A percentile compares a stretch with the other conserved stretches of the same genome.
Conservation (phyloP, 2,113 vertebrate species). For the Hippocampus abdominalis region DNA sequence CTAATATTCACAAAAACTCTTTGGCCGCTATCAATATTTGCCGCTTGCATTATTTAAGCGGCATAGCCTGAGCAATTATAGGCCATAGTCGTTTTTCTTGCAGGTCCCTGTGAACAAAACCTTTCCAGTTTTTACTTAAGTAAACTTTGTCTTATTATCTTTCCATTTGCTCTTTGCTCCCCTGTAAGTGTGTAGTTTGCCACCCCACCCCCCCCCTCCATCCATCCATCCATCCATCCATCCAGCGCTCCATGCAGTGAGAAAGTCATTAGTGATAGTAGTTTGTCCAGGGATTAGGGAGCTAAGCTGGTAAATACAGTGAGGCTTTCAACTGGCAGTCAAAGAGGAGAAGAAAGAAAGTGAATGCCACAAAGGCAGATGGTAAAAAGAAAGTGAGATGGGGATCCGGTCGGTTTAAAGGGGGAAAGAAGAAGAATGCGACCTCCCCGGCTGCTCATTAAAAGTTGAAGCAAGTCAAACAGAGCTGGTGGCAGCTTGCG, state of each 20-base stretch:
- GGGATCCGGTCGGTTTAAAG: slow-evolving; percentile 32
- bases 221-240: slow-evolving; percentile 21
- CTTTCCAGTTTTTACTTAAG: background rate
- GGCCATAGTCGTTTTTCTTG: background rate
- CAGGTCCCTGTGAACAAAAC: background rate
- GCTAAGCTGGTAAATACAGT: slow-evolving; percentile 60
- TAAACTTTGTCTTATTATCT: background rate
- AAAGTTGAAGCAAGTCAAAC: slow-evolving; percentile 68
- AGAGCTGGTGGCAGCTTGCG: slow-evolving; percentile 66
- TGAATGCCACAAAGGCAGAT: slow-evolving; percentile 25
- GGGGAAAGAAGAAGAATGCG: slow-evolving; percentile 23
- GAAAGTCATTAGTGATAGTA: slow-evolving; percentile 65
- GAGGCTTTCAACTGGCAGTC: slow-evolving; percentile 45
- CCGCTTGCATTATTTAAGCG: background rate
- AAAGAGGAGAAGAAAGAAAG: slow-evolving; percentile 15
- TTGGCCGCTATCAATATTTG: too few species aligned
- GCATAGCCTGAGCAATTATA: background rate
- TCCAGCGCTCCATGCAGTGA: slow-evolving; percentile 32
- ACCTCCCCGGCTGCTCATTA: slow-evolving; percentile 57
- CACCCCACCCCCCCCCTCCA: background rate
- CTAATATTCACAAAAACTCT: too few species aligned
- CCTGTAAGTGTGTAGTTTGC: background rate
- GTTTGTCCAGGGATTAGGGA: slow-evolving; percentile 66
- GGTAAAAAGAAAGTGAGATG: slow-evolving; percentile 26
- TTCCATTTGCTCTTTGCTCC: background rate